Evolutionary conservation across 1,140 invertebrate genomes (phyloP).

Genomic region (Drosophila punjabiensis): DNA sequence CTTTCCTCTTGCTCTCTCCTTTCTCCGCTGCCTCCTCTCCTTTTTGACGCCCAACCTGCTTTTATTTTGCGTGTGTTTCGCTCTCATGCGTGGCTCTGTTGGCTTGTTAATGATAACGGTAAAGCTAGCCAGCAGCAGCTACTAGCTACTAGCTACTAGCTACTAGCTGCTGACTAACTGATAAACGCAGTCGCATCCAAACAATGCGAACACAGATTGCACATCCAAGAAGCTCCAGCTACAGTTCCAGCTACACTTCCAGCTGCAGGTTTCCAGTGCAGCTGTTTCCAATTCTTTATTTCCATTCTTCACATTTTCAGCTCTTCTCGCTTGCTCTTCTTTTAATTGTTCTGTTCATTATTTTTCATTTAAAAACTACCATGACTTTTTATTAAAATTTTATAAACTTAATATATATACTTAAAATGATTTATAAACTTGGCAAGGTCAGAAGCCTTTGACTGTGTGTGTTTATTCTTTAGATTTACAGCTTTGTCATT

Average conservation of each 20-base stretch:
- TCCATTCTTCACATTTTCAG: slow-evolving; percentile 1
- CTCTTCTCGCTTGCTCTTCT: background rate
- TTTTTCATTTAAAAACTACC: background rate
- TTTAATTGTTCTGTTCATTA: background rate
- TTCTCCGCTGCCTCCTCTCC: slow-evolving; percentile 5
- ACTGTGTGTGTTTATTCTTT: too few species aligned
- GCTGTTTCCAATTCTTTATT: slow-evolving; percentile 12
- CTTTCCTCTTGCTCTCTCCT: slow-evolving; percentile 4
- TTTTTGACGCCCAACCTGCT: slow-evolving; percentile 30
- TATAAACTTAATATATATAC: too few species aligned
- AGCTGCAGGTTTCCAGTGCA: slow-evolving; percentile 33
- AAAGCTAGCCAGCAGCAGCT: slow-evolving; percentile 33
- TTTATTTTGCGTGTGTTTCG: slow-evolving; percentile 64
- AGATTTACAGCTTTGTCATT: too few species aligned
- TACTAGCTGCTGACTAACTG: slow-evolving; percentile 36
- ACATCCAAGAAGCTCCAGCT: slow-evolving; percentile 4
- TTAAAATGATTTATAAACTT: background rate
- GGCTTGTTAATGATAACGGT: slow-evolving; percentile 81
- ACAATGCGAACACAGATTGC: slow-evolving; percentile 69
- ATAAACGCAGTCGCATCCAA: slow-evolving; percentile 70
- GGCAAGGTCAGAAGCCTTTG: background rate
- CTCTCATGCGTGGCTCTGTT: slow-evolving; percentile 56
- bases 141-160: background rate
- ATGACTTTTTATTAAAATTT: background rate
- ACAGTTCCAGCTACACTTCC: background rate